Evolutionary conservation across 2,113 vertebrate genomes (phyloP).

Genomic region (Oncorhynchus mykiss): DNA sequence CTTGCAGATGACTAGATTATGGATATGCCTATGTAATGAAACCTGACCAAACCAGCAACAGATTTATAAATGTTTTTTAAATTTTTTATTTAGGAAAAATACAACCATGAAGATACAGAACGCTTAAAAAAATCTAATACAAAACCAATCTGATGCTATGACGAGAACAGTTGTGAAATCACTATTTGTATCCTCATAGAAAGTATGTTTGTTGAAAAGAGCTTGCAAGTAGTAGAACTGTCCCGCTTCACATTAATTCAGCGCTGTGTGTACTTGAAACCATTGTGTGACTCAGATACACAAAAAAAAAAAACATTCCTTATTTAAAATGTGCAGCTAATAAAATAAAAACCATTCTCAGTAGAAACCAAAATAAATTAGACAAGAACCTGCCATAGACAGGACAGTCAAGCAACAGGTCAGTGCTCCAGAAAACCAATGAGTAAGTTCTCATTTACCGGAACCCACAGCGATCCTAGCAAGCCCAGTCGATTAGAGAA

Average conservation of each 20-base stretch:
- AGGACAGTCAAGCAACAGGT: conserved; percentile 6
- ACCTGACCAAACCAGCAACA: neutral
- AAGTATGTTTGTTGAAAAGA: neutral
- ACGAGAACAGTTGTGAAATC: conserved; percentile 18
- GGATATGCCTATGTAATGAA: too few relatives aligned
- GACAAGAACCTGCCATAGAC: neutral
- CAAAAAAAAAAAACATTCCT: neutral
- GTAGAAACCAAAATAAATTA: neutral
- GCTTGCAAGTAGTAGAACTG: neutral
- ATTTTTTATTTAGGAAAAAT: conserved; percentile 37
- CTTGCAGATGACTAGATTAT: too few relatives aligned
- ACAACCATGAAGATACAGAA: conserved; percentile 36
- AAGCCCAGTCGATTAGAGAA: neutral
- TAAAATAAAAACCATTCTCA: neutral
- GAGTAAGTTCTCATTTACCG: neutral
- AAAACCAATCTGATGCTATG: conserved; percentile 27
- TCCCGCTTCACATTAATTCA: conserved; percentile 5
- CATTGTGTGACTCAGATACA: neutral
- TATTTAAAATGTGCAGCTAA: neutral
- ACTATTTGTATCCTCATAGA: conserved; percentile 6
- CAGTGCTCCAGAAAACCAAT: neutral
- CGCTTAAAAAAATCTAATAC: conserved; percentile 27
- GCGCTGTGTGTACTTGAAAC: neutral
- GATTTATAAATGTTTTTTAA: conserved; percentile 25
- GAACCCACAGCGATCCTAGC: neutral